Conservation (phyloP, 1,140 invertebrate species). For the Andricus grossulariae region DNA sequence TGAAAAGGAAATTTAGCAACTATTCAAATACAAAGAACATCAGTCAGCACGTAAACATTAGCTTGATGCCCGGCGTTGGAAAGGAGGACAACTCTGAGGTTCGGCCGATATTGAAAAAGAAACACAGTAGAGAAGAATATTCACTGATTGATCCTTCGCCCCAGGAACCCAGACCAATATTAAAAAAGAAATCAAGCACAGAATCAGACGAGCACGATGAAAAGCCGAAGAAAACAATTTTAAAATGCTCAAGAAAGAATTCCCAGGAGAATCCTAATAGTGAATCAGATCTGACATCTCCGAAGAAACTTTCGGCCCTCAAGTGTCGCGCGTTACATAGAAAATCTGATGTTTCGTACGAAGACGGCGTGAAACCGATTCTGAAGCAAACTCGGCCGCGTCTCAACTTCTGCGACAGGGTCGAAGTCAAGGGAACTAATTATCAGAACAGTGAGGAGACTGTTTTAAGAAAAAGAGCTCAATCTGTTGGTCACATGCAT, state of each 20-base stretch:
- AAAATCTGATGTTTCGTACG: constrained; percentile 44
- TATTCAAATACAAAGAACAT: constrained; percentile 35
- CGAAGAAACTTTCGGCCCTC: constrained; percentile 59
- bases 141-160: constrained; percentile 64
- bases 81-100: constrained; percentile 78
- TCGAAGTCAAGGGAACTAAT: constrained; percentile 43
- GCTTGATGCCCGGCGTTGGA: constrained; percentile 47
- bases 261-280: constrained; percentile 73
- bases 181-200: constrained; percentile 89
- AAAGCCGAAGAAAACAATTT: constrained; percentile 84
- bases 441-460: constrained; percentile 48
- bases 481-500: constrained; percentile 59
- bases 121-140: constrained; percentile 78
- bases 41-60: constrained; percentile 61
- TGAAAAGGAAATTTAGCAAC: constrained; percentile 82
- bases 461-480: constrained; percentile 62
- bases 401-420: too few species aligned
- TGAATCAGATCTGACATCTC: constrained; percentile 46
- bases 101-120: constrained; percentile 88
- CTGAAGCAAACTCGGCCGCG: constrained; percentile 54
- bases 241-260: constrained; percentile 84
- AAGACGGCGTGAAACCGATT: constrained; percentile 60
- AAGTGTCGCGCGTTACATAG: constrained; percentile 53
- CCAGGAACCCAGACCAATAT: constrained; percentile 79
- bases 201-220: constrained; percentile 87